Conservation (phyloP, 2,797 vertebrate species). For the Ispidina lecontei region DNA sequence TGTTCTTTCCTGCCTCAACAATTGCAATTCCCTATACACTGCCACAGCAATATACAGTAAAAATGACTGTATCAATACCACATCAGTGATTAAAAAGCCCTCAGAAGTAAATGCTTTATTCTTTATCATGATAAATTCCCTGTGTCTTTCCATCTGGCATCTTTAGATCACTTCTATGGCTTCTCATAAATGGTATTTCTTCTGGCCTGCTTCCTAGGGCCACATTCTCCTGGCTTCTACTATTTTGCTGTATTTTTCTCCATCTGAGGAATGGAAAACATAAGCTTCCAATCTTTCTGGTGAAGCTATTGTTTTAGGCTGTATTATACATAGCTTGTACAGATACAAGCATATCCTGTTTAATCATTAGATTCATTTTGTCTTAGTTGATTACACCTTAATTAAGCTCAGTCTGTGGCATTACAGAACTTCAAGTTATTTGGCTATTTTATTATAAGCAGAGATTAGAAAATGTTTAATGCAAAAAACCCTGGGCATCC, state of each 20-base stretch:
- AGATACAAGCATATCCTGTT: background rate
- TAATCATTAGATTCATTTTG: background rate
- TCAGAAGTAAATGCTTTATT: background rate
- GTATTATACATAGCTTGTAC: background rate
- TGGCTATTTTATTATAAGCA: background rate
- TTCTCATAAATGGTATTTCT: background rate
- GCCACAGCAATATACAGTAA: rapidly evolving
- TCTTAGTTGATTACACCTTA: background rate
- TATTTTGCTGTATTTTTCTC: background rate
- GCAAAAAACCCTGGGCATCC: background rate
- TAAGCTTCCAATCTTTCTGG: background rate
- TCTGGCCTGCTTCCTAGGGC: background rate
- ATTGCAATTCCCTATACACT: background rate
- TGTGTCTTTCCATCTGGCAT: background rate
- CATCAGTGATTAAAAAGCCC: background rate
- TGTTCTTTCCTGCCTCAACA: background rate
- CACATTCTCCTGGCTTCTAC: background rate
- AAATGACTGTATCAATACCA: no score
- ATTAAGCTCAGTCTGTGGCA: background rate
- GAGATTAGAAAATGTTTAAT: background rate
- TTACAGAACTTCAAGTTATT: background rate
- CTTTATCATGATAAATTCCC: rapidly evolving
- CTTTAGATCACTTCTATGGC: background rate
- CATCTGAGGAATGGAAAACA: background rate
- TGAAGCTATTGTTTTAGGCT: background rate